phyloP scores from a whole-genome alignment of 1,140 invertebrate genomes.

The Cydia amplana region DNA sequence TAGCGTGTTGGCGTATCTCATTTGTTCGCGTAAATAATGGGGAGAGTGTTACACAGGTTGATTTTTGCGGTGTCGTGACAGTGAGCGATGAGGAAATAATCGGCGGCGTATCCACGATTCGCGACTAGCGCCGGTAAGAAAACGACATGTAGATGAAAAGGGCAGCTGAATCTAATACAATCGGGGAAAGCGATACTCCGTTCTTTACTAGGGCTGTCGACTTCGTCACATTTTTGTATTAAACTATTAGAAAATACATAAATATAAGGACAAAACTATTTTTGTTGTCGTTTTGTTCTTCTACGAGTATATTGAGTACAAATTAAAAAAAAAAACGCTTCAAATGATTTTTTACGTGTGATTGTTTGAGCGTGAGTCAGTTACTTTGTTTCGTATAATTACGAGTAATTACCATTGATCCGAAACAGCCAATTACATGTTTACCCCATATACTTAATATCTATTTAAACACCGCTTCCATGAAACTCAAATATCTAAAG shows the following conservation, averaged over 20 bases:
- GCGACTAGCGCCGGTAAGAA: constrained; percentile 54
- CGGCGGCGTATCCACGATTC: constrained; percentile 56
- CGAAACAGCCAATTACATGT: too few relatives aligned
- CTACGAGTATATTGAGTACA: too few relatives aligned
- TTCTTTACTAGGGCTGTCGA: constrained; percentile 60
- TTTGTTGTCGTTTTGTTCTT: too few relatives aligned
- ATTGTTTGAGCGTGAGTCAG: too few relatives aligned
- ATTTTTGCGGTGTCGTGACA: constrained; percentile 24
- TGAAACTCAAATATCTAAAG: neutral
- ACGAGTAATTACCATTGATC: too few relatives aligned
- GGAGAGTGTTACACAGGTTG: constrained; percentile 2
- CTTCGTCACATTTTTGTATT: neutral
- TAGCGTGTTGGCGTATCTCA: constrained; percentile 23
- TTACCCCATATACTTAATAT: neutral
- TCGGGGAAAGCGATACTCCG: constrained; percentile 73
- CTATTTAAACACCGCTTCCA: neutral
- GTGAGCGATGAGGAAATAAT: constrained; percentile 25
- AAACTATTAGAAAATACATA: neutral
- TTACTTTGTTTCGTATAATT: too few relatives aligned
- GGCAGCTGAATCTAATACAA: constrained; percentile 78
- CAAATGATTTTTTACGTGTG: too few relatives aligned
- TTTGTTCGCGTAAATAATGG: constrained; percentile 30
- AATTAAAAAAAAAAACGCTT: neutral
- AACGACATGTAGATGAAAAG: constrained; percentile 78
- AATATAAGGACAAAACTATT: too few relatives aligned